phyloP scores from a whole-genome alignment of 53 echinoderm and acorn worm genomes.

The Zoroaster sp. region DNA sequence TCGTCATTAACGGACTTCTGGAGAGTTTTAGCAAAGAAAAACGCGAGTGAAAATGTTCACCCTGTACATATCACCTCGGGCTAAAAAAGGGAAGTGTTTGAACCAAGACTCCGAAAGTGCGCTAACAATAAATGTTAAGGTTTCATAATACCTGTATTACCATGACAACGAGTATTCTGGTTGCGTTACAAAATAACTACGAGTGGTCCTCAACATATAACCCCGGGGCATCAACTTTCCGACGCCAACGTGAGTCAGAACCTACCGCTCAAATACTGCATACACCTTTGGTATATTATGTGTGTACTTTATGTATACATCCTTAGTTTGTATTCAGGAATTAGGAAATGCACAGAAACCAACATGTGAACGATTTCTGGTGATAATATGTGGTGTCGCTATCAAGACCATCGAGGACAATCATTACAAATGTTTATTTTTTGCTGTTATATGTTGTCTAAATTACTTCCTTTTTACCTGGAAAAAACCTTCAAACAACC shows the following conservation, averaged over 20 bases:
- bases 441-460: no score
- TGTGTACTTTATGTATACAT: no score
- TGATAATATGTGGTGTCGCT: no score
- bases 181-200: neutral
- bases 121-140: neutral
- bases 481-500: no score
- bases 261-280: neutral
- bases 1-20: neutral
- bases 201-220: neutral
- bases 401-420: no score
- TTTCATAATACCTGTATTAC: neutral
- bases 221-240: neutral
- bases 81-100: neutral
- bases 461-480: no score
- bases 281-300: no score
- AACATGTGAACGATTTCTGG: no score
- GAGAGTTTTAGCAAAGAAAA: neutral
- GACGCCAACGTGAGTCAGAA: neutral
- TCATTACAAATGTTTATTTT: no score
- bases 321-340: no score
- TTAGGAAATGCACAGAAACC: no score
- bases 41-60: neutral
- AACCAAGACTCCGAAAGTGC: neutral
- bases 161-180: neutral
- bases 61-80: neutral